A percentile compares a stretch with the other conserved stretches of the same genome.
These are phyloP conservation scores for Sminthurides aquaticus DNA, from an alignment of 2,888 invertebrate genomes.

Conservation along the genomic window DNA sequence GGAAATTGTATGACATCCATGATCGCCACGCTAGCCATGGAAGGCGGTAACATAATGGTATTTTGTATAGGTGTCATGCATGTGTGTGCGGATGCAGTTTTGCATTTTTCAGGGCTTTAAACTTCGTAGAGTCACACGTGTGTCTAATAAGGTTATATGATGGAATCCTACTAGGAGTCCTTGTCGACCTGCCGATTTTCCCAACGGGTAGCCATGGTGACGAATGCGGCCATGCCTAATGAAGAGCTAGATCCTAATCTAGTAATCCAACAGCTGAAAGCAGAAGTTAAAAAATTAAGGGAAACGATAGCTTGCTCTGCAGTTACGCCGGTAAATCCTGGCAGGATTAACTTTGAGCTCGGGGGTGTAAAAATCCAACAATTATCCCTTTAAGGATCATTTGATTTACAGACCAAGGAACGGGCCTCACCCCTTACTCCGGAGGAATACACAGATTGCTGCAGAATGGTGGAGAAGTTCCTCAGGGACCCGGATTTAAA, in stretches of 20 bases:
- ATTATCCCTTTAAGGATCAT: not conserved
- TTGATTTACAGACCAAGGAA: slow-evolving; percentile 20
- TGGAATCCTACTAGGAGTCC: no score
- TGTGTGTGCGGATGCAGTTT: not conserved
- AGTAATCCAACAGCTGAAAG: slow-evolving; percentile 49
- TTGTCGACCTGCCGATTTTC: slow-evolving; percentile 54
- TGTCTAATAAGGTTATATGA: no score
- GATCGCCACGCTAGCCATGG: slow-evolving; percentile 50
- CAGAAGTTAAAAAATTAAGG: slow-evolving; percentile 48
- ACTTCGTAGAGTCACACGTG: no score
- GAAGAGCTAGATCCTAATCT: slow-evolving; percentile 48
- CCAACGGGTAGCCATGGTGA: slow-evolving; percentile 52
- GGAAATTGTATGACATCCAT: slow-evolving; percentile 54
- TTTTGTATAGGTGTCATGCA: not conserved
- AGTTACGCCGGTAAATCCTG: slow-evolving; percentile 34
- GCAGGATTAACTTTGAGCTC: not conserved
- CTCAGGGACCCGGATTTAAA: slow-evolving; percentile 30
- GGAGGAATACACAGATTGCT: slow-evolving; percentile 29
- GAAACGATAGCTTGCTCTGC: slow-evolving; percentile 45
- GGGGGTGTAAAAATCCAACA: not conserved
- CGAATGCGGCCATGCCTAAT: slow-evolving; percentile 49
- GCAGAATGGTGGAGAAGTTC: slow-evolving; percentile 29
- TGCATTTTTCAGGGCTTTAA: no score
- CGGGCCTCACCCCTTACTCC: slow-evolving; percentile 23
- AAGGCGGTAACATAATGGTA: slow-evolving; percentile 46